Conservation (phyloP, 2,113 vertebrate genomes). For the Myotis brandtii region DNA sequence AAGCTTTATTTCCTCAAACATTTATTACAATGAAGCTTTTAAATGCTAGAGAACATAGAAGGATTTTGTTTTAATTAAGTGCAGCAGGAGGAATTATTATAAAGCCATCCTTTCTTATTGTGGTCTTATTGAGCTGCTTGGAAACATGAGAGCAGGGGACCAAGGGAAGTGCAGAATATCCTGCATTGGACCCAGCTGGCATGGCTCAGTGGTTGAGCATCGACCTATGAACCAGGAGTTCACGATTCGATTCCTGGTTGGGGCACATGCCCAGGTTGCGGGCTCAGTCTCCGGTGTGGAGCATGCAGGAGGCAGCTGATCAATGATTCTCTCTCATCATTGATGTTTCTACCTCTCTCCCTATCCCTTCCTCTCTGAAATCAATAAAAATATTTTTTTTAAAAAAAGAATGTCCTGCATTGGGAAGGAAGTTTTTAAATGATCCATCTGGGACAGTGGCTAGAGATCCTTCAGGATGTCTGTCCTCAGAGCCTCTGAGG, state of each 20-base stretch:
- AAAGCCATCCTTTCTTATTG: conserved; percentile 25
- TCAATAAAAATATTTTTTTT: too few species aligned
- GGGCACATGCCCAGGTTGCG: too few species aligned
- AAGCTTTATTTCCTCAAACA: conserved; percentile 61
- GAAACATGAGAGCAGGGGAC: neutral
- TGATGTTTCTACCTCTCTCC: too few species aligned
- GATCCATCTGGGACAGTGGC: neutral
- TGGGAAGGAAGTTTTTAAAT: conserved; percentile 14
- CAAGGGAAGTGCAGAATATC: neutral
- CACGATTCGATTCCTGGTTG: too few species aligned
- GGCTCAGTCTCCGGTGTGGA: too few species aligned
- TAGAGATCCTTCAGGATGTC: neutral
- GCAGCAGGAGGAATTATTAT: conserved; percentile 44
- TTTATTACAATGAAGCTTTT: conserved; percentile 63
- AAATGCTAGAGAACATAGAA: conserved; percentile 59
- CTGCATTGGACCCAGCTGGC: too few species aligned
- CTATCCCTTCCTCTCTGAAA: too few species aligned
- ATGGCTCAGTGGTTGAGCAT: too few species aligned
- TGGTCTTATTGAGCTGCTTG: conserved; percentile 11
- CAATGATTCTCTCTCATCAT: too few species aligned
- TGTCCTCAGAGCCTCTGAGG: neutral
- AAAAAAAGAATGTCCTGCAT: neutral
- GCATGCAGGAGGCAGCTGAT: too few species aligned
- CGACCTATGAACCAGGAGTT: too few species aligned
- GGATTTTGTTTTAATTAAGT: conserved; percentile 73